A percentile compares a stretch with the other conserved stretches of the same genome.
Evolutionary conservation across 1,140 invertebrate genomes (phyloP).

Genomic region (Zaprionus tsacasi): DNA sequence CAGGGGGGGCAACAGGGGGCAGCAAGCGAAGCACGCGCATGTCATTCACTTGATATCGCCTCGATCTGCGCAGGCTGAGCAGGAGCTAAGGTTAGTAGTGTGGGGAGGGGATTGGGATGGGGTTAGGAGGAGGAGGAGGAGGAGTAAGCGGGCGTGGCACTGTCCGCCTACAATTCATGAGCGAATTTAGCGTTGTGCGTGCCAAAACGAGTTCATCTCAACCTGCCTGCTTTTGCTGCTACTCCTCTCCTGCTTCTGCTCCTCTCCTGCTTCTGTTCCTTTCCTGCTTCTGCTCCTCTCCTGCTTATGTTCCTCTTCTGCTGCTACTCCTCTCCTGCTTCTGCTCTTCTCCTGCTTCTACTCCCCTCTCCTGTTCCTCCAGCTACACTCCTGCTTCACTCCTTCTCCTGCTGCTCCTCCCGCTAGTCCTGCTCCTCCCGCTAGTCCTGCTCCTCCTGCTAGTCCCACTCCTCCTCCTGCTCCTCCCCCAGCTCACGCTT

Average conservation of each 20-base stretch:
- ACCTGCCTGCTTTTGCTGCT: not conserved
- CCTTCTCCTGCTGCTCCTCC: slow-evolving; percentile 1
- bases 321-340: not conserved
- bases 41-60: slow-evolving; percentile 68
- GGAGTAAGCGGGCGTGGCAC: slow-evolving; percentile 4
- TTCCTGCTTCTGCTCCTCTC: not conserved
- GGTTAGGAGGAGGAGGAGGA: too few species aligned
- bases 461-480: slow-evolving; percentile 12
- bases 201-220: slow-evolving; percentile 63
- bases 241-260: slow-evolving; percentile 7
- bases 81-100: not conserved
- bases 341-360: slow-evolving; percentile 27
- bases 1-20: not conserved
- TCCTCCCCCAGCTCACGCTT: slow-evolving; percentile 19
- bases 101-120: too few species aligned
- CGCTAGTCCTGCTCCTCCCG: slow-evolving; percentile 25
- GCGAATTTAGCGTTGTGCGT: slow-evolving; percentile 73
- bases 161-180: slow-evolving; percentile 54
- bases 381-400: slow-evolving; percentile 4
- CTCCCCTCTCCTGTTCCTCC: slow-evolving; percentile 11
- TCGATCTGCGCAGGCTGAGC: slow-evolving; percentile 28
- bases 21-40: slow-evolving; percentile 32
- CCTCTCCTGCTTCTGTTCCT: not conserved
- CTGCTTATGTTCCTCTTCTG: too few species aligned
- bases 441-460: not conserved